A percentile compares a stretch with the other conserved stretches of the same genome.
Evolutionary conservation across 2,113 vertebrate species (phyloP).

Genomic region (Jaculus jaculus): DNA sequence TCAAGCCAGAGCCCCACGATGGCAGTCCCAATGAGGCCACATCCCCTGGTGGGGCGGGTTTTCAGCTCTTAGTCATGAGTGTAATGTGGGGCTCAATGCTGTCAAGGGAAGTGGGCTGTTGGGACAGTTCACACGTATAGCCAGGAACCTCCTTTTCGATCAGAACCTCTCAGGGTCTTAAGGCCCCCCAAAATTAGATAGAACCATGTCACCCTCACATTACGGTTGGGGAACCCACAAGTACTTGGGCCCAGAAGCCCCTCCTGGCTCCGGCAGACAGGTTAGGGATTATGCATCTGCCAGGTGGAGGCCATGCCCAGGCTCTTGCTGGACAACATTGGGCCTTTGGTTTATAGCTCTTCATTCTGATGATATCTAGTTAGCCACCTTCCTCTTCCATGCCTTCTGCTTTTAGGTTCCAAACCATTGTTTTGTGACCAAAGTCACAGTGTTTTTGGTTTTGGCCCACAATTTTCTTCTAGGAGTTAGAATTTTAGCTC

Average conservation of each 20-base stretch:
- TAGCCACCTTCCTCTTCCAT: not conserved
- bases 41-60: not conserved
- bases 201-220: not conserved
- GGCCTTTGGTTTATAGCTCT: not conserved
- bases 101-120: not conserved
- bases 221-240: not conserved
- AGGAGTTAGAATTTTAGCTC: not conserved
- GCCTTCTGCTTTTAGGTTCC: not conserved
- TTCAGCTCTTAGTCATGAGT: not conserved
- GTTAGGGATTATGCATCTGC: not conserved
- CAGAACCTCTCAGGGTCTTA: not conserved
- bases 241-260: not conserved
- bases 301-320: accelerated
- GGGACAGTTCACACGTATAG: not conserved
- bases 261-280: not conserved
- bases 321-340: not conserved
- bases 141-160: not conserved
- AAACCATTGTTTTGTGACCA: not conserved
- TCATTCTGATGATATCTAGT: not conserved
- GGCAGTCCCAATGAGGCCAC: not conserved
- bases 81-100: not conserved
- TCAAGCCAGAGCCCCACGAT: not conserved
- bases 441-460: not conserved
- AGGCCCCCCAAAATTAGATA: not conserved
- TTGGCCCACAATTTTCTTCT: not conserved